Evolutionary conservation across 2,797 vertebrate genomes (phyloP).

Genomic region (Pangasius sanitwongsei): DNA sequence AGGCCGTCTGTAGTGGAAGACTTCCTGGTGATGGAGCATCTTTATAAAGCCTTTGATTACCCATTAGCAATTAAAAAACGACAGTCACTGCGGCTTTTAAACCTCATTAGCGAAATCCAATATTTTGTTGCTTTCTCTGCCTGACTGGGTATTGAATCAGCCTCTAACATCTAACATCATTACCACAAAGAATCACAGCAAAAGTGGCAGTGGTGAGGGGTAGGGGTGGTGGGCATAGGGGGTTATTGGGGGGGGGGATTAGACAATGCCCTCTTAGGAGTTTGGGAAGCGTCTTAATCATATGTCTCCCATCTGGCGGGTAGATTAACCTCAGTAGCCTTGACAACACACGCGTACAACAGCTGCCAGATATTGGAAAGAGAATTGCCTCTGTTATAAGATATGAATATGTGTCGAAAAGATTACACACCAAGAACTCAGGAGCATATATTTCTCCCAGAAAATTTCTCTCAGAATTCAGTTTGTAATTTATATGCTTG

Average conservation of each 20-base stretch:
- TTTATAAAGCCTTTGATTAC: slow-evolving; percentile 45
- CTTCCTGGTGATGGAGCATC: slow-evolving; percentile 2
- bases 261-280: slow-evolving; percentile 41
- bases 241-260: slow-evolving; percentile 6
- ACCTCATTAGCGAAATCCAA: slow-evolving; percentile 56
- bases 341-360: slow-evolving; percentile 46
- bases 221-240: slow-evolving; percentile 12
- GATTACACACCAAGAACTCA: slow-evolving; percentile 30
- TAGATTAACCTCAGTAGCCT: slow-evolving; percentile 53
- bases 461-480: neutral
- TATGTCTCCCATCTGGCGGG: slow-evolving; percentile 54
- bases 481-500: neutral
- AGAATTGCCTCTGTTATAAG: slow-evolving; percentile 4
- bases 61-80: slow-evolving; percentile 46
- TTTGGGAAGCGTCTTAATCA: slow-evolving; percentile 51
- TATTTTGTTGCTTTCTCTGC: slow-evolving; percentile 52
- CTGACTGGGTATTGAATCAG: slow-evolving; percentile 52
- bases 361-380: slow-evolving; percentile 52
- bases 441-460: neutral
- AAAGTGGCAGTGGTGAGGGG: slow-evolving; percentile 11
- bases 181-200: slow-evolving; percentile 40
- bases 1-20: neutral
- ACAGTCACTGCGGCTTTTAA: slow-evolving; percentile 54
- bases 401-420: slow-evolving; percentile 31
- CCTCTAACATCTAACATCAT: slow-evolving; percentile 47